Evolutionary conservation across 30 jellyfish, hydroid and myxozoan species (phyloP), one percentile per base, ranked within the genome.

Genomic region (Phacellophora camtschatica): DNA sequence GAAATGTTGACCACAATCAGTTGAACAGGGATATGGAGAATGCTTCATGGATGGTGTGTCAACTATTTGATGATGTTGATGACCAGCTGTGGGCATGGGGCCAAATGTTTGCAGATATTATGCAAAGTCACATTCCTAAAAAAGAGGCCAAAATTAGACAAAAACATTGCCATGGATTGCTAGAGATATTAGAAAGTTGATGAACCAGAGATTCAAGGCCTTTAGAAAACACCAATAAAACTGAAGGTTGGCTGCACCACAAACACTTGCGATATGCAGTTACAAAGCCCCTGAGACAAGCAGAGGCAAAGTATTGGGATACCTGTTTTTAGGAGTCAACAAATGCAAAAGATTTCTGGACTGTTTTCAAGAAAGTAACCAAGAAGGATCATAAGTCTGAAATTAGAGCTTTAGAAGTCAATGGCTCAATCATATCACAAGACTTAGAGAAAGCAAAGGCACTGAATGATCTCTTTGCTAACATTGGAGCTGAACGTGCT

Each of bases 41-140:
- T 1, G 82, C 62, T 31, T 65, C 87, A 50, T 49, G 87, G 87
- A n/a, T 27, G 4, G 41, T 74, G 35, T 23, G 50, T 48, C 24
- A 25, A 10, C 25, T 49, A n/a, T 71, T 71, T 23, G 0, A 50
- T 50, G 71, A 74, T 41, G 81, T 53, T 25, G 87, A 74, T 37
- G 81, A 74, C 42, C 24, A 19, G 18, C 37, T 31, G 32, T 74
- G 67, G 82, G 79, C 84, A 30, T 74, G 87, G 87, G 87, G 55
- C 13, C 20, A 53, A 32, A 65, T 74, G 0, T 71, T 25, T 41
- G 55, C 50, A 2, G 35, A 74, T 43, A 39, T 57, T 5, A 37
- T 50, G 2, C 7, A 53, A 12, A 75, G 55, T n/a, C 87, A 74
- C 20, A 30, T 74, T 18, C 32, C 53, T 22, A 18, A 34, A 56